A percentile compares a stretch with the other conserved stretches of the same genome.
Conservation (phyloP, 2,888 invertebrate species). For the Onthophagus sagittarius region DNA sequence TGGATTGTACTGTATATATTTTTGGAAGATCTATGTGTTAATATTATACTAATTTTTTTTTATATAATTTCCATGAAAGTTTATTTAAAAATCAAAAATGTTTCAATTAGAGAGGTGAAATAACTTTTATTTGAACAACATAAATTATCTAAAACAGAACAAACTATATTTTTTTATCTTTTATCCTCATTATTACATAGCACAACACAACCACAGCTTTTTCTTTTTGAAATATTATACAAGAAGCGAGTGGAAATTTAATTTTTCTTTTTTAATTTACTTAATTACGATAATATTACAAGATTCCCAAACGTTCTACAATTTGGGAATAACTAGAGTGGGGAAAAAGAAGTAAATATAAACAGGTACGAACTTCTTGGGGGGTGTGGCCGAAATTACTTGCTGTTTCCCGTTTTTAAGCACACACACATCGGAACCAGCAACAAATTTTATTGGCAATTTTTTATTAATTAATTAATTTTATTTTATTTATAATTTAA, state of each 20-base stretch:
- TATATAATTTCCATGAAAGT: too few relatives aligned
- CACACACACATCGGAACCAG: slow-evolving; percentile 38
- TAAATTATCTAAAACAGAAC: slow-evolving; percentile 41
- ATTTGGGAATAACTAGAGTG: too few relatives aligned
- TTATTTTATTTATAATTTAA: too few relatives aligned
- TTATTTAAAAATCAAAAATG: not conserved
- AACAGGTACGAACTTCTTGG: slow-evolving; percentile 4
- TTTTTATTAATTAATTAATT: too few relatives aligned
- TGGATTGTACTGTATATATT: too few relatives aligned
- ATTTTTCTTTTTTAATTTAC: not conserved
- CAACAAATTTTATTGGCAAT: slow-evolving; percentile 36
- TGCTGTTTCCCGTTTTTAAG: slow-evolving; percentile 37
- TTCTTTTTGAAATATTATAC: slow-evolving; percentile 39
- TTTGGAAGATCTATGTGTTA: too few relatives aligned
- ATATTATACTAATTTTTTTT: too few relatives aligned
- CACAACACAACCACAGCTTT: slow-evolving; percentile 45
- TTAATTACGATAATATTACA: too few relatives aligned
- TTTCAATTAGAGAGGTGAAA: slow-evolving; percentile 43
- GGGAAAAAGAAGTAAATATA: not conserved
- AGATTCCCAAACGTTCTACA: too few relatives aligned
- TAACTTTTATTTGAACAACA: slow-evolving; percentile 45
- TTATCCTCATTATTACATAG: slow-evolving; percentile 29
- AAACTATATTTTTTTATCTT: slow-evolving; percentile 33
- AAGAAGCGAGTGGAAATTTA: slow-evolving; percentile 40
- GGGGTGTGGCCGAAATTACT: slow-evolving; percentile 34